Percentiles rank a stretch among this genome's conserved stretches.
These are phyloP conservation scores for Elmis aenea DNA, from an alignment of 2,888 invertebrate species.

Conservation along the genomic window DNA sequence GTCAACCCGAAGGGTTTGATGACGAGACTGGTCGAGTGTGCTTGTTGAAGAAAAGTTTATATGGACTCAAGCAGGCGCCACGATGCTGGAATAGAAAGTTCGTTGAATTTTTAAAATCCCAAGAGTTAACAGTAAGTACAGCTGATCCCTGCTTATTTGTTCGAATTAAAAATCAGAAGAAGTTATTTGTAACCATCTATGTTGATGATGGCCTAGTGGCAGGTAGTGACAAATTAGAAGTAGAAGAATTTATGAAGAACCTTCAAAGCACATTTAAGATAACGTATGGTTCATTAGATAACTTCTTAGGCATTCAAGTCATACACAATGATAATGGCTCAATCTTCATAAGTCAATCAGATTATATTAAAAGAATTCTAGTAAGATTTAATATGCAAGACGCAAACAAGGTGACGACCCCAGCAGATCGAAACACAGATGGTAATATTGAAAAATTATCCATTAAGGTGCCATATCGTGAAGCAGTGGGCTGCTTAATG, in stretches of 20 bases:
- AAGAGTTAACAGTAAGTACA: conserved; percentile 14
- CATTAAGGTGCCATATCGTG: no score
- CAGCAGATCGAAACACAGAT: neutral
- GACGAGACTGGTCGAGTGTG: conserved; percentile 17
- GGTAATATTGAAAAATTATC: conserved; percentile 1
- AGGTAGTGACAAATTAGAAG: conserved; percentile 6
- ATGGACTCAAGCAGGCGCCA: conserved; percentile 32
- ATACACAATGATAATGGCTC: conserved; percentile 5
- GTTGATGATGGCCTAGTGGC: conserved; percentile 25
- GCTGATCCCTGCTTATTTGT: conserved; percentile 25
- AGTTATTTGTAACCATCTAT: conserved; percentile 17
- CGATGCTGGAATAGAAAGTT: conserved; percentile 16
- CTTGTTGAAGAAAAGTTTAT: conserved; percentile 30
- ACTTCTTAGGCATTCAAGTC: conserved; percentile 11
- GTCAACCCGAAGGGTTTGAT: neutral
- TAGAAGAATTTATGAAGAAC: conserved; percentile 10
- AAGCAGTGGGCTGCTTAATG: conserved; percentile 15
- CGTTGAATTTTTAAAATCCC: conserved; percentile 13
- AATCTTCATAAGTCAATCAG: conserved; percentile 10
- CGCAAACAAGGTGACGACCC: conserved; percentile 9
- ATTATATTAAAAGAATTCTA: conserved; percentile 8
- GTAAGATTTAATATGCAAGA: conserved; percentile 11
- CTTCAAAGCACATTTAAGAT: conserved; percentile 13
- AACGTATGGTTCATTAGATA: conserved; percentile 2
- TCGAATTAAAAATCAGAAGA: conserved; percentile 9